Base-by-base conservation (phyloP, 2,113 vertebrate genomes). In the Syrrhaptes paradoxus region DNA sequence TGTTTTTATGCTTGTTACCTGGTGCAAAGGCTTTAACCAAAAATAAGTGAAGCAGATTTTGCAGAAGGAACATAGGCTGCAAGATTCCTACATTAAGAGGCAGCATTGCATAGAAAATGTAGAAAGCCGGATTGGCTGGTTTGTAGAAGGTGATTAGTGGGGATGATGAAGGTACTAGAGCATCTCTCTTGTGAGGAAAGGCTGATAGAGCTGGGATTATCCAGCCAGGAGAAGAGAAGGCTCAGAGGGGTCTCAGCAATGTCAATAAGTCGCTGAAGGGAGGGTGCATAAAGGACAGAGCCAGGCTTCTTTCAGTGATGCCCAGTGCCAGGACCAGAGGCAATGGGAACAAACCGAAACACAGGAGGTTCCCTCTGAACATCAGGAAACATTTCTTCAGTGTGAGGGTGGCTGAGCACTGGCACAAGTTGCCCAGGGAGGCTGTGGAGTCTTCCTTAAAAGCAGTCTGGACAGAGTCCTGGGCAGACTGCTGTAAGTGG, bases 391-490 rank as follows among this genome's bases (percentile, higher is more conserved):
- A 17, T 15, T 45, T 58, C 24, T 32, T 46, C 28, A 29, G 2
- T 67, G 20, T 41, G 46, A 41, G 32, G 19, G 24, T 59, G 51
- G n/a, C 16, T 0, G 0, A 72, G 36, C 36, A 20, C 18, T 46
- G 49, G 3, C 28, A 29, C 18, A 28, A 13, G 22, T 45, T 72
- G 28, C 16, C 57, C 36, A 6, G 19, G 1, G 51, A 15, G 32
- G 43, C 4, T 58, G 10, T 54, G 28, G 11, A 34, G 7, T 55
- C 19, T 52, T 12, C 10, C 4, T 72, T 13, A 65, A 28, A 71
- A 71, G 32, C 31, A 1, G 0, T 4, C 32, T 66, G 52, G 28
- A 25, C 5, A 21, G 2, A 4, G 45, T 38, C 32, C 36, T 46
- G 28, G 28, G 26, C 26, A 58, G 3, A 7, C 5, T 8, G 45